Base-by-base conservation (phyloP, 2,888 invertebrate species). In the Ceriagrion tenellum region DNA sequence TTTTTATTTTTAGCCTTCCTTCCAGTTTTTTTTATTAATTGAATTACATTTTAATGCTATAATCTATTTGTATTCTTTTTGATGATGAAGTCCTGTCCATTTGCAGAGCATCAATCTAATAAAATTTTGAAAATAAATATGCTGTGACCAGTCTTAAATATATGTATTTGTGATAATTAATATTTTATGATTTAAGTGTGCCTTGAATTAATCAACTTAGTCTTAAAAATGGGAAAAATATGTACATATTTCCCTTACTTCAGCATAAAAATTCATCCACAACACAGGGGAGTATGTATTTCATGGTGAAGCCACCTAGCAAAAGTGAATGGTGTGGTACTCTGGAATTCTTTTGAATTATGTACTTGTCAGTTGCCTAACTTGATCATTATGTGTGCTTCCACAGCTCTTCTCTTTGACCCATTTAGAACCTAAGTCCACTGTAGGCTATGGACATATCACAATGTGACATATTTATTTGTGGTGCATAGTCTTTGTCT, bases 111-210 rank as follows among this genome's bases (percentile, higher is more conserved):
- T 81, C 16, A 10, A 81, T 18, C 81, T 0, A 35, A 81, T 30
- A 35, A n/a, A 81, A 81, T 26, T 1, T 35, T 81, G 35, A 35
- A 12, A 69, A 81, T 35, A 81, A 35, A 81, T 35, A 35, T 35
- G 23, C 81, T 35, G 35, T 81, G 81, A 35, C 69, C 81, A 81
- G 30, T 35, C 30, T 81, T 81, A 30, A 81, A 81, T 81, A 13
- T 40, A 40, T 69, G 69, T 93, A 93, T 93, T 74, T 93, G 93
- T 93, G 93, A 93, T 93, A 93, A 63, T 93, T 47, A 93, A 93
- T 12, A 74, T 47, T 93, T 93, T 35, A 93, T 93, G 40, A 69
- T 93, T 93, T 69, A 93, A 93, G 40, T 93, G 93, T 93, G 93
- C 93, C 93, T 69, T 69, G 93, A 69, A 69, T 93, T 74, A 81